Percentiles rank a stretch among this genome's conserved stretches.
Conservation (phyloP, 2,888 invertebrate species). For the Spodoptera littoralis region DNA sequence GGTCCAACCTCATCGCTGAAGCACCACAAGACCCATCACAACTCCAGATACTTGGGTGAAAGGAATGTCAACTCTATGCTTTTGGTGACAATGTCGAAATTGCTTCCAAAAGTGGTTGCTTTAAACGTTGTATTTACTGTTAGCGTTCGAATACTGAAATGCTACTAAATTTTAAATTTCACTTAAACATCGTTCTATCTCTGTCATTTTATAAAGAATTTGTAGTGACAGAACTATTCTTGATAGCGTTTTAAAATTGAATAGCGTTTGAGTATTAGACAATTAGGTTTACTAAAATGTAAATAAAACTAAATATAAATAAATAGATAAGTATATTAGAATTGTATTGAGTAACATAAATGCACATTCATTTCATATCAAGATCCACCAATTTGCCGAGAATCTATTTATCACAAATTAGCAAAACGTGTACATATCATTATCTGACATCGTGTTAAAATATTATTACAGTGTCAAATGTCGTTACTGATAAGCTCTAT, state of each 20-base stretch:
- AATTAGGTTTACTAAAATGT: conserved; percentile 22
- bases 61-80: not conserved
- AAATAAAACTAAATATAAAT: conserved; percentile 61
- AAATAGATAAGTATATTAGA: conserved; percentile 68
- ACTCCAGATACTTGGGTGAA: conserved; percentile 77
- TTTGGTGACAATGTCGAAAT: conserved; percentile 2
- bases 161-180: no score
- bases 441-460: conserved; percentile 50
- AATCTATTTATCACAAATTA: conserved; percentile 47
- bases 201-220: no score
- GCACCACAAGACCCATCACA: conserved; percentile 80
- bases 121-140: conserved; percentile 4
- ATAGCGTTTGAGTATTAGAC: no score
- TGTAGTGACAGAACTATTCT: no score
- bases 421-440: conserved; percentile 49
- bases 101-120: conserved; percentile 21
- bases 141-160: no score
- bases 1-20: conserved; percentile 91
- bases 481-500: conserved; percentile 44
- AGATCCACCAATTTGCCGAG: conserved; percentile 40
- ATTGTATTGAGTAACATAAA: conserved; percentile 65
- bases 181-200: no score
- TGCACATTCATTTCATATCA: conserved; percentile 56
- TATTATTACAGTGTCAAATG: conserved; percentile 53
- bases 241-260: no score